phyloP scores from a whole-genome alignment of 2,888 invertebrate species.

The Yponomeuta sedellus region DNA sequence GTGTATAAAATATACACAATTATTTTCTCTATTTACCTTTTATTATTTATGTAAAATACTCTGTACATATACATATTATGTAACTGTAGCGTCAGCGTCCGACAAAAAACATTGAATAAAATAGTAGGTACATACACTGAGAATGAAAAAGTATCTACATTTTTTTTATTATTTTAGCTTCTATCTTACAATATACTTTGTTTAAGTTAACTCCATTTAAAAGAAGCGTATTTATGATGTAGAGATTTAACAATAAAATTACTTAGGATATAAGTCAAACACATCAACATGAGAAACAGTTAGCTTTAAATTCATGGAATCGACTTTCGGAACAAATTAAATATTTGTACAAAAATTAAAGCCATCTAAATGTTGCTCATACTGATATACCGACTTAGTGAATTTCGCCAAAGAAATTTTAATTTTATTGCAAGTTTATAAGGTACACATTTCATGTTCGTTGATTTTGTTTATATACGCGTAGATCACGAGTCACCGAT shows the following conservation, averaged over 20 bases:
- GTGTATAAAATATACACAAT: slow-evolving; percentile 19
- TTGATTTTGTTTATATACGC: neutral
- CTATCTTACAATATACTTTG: slow-evolving; percentile 12
- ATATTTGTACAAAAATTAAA: neutral
- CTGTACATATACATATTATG: slow-evolving; percentile 36
- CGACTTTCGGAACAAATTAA: neutral
- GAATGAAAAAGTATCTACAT: slow-evolving; percentile 11
- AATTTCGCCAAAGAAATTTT: neutral
- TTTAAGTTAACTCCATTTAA: slow-evolving; percentile 1
- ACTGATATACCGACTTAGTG: neutral
- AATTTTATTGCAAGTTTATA: neutral
- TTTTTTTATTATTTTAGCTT: neutral
- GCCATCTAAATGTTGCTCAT: neutral
- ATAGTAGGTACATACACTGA: neutral
- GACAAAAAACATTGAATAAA: neutral
- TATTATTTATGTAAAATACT: slow-evolving; percentile 34
- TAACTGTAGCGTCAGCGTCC: slow-evolving; percentile 15
- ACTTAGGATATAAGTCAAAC: neutral
- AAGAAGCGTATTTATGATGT: neutral
- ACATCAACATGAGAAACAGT: neutral
- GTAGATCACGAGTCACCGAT: neutral
- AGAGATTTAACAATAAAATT: neutral
- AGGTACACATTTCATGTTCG: slow-evolving; percentile 1
- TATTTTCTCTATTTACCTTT: slow-evolving; percentile 6
- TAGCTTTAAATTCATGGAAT: neutral